phyloP scores from a whole-genome alignment of 2,113 vertebrate genomes.

The Heptranchias perlo region DNA sequence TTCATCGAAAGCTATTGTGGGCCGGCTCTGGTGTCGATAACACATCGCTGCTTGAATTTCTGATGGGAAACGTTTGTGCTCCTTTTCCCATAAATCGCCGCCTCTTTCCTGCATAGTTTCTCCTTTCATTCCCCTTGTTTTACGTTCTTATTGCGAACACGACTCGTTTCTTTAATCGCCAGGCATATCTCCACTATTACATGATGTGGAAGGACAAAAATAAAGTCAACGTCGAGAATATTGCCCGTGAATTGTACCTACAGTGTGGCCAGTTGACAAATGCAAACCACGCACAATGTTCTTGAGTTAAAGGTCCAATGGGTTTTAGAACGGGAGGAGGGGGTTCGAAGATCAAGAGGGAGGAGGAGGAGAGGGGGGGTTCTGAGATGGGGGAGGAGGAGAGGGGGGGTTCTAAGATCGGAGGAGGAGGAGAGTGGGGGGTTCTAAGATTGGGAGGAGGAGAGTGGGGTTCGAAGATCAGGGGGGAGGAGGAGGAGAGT shows the following conservation, averaged over 20 bases:
- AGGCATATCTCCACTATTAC: not conserved
- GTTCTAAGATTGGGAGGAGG: no score
- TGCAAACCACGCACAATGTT: not conserved
- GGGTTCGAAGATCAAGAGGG: not conserved
- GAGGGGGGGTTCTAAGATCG: no score
- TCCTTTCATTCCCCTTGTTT: not conserved
- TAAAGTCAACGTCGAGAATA: not conserved
- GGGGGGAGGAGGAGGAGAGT: no score
- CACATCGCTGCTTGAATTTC: not conserved
- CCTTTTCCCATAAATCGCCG: not conserved
- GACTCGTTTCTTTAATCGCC: not conserved
- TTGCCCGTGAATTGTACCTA: not conserved
- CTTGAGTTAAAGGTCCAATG: not conserved
- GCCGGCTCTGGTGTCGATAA: not conserved
- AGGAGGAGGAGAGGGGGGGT: no score
- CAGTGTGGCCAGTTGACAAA: not conserved
- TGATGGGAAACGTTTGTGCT: not conserved
- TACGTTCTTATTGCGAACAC: not conserved
- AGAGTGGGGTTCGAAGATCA: no score
- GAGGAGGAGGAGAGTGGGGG: no score
- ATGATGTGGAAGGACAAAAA: not conserved
- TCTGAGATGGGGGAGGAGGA: no score
- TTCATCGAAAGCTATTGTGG: not conserved
- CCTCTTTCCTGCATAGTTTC: not conserved
- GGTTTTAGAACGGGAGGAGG: not conserved